phyloP scores from a whole-genome alignment of 2,888 invertebrate genomes.

The Acanthosepion esculentum region DNA sequence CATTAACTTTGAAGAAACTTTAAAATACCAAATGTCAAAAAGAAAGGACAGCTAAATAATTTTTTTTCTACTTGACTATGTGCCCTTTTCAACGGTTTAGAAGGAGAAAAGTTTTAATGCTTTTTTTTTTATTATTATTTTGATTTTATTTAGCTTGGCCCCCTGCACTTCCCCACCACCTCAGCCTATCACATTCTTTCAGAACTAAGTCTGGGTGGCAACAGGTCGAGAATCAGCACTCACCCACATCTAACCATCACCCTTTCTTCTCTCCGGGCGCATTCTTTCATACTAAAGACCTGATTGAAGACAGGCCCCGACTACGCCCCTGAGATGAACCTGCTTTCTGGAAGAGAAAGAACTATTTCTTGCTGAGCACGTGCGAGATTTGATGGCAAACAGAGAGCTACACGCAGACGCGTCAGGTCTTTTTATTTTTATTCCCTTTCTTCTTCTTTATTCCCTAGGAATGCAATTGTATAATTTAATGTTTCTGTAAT shows the following conservation, averaged over 20 bases:
- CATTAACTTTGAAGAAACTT: too few species aligned
- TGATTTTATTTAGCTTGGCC: too few species aligned
- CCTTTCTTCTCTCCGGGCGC: background rate
- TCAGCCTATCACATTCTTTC: background rate
- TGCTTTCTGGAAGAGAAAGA: background rate
- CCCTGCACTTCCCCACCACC: background rate
- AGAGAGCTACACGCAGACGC: background rate
- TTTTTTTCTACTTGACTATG: too few species aligned
- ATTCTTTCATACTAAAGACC: background rate
- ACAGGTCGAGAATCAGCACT: background rate
- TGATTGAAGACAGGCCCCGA: background rate
- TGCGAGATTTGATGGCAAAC: background rate
- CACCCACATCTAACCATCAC: background rate
- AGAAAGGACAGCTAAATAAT: too few species aligned
- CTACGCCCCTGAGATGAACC: background rate
- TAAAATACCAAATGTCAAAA: too few species aligned
- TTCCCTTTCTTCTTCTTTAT: background rate
- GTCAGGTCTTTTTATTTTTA: background rate
- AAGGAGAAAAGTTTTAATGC: too few species aligned
- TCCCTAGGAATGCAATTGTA: background rate
- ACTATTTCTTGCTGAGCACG: background rate
- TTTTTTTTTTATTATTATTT: too few species aligned
- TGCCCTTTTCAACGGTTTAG: too few species aligned
- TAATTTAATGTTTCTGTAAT: too few species aligned
- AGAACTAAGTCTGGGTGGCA: background rate